Evolutionary conservation across 1,140 invertebrate species (phyloP), one percentile per base, ranked within the genome.

Genomic region (Homarus americanus): DNA sequence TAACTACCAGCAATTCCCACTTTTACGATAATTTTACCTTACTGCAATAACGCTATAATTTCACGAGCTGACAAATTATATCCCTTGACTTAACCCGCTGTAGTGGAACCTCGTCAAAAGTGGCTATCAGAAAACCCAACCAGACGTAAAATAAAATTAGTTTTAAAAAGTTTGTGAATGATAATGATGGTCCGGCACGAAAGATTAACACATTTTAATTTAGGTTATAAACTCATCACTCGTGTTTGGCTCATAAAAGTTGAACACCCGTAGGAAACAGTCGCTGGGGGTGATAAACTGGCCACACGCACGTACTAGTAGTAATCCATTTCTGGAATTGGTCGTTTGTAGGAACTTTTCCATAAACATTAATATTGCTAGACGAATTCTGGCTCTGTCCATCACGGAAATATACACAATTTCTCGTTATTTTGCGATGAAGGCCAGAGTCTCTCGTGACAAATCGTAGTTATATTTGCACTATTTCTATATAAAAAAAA

Each of bases 281-380:
- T 73, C 83, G n/a, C 40, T 34, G 41, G 7, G 17, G 83, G 28
- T 86, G 41, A 86, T 28, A 53, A 53, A 86, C 83, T 32, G 38
- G 53, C 69, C 41, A 53, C 63, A 73, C 32, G 72, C 83, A 86
- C 83, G 83, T 72, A 76, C 83, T 5, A 20, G 24, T 5, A 20
- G 24, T 53, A 75, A 86, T 86, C 83, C 83, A 86, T 86, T 75
- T 86, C 82, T 28, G n/a, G 36, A 83, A 83, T 28, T 83, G 34
- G 53, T 85, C 63, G 82, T 85, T 85, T 73, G 82, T 32, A 3
- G 36, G n/a, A 85, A 85, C 66, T 85, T 85, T 82, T 73, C 82
- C 41, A 80, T 73, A 7, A 73, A 40, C 82, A 73, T 85, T 85
- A 85, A 69, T 73, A 41, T 44, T 10, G 40, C 63, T 32, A 44